phyloP scores from a whole-genome alignment of 2,797 vertebrate genomes.

The Eupleurogrammus muticus region DNA sequence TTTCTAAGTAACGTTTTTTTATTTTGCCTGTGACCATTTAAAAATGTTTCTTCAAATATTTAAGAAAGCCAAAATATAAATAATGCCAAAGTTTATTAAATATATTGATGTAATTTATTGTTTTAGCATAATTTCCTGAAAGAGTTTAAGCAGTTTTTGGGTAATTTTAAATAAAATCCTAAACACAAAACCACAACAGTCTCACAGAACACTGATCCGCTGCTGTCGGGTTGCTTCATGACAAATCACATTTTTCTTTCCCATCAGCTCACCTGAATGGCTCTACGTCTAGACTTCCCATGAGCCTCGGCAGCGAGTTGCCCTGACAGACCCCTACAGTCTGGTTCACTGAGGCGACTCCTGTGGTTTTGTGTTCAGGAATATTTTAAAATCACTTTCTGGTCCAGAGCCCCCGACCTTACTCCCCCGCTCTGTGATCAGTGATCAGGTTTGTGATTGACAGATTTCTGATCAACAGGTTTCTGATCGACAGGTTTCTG shows the following conservation, averaged over 20 bases:
- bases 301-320: constrained; percentile 4
- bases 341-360: not conserved
- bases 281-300: constrained; percentile 19
- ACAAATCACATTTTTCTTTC: not conserved
- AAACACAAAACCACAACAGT: not conserved
- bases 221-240: not conserved
- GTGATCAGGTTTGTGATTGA: not conserved
- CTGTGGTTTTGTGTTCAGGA: not conserved
- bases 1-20: no score
- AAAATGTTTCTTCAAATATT: not conserved
- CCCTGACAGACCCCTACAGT: not conserved
- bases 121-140: not conserved
- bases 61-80: not conserved
- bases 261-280: no score
- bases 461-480: not conserved
- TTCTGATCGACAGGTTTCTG: not conserved
- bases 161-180: not conserved
- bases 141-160: not conserved
- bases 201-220: constrained; percentile 14
- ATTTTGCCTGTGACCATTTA: no score
- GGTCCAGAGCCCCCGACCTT: constrained; percentile 48
- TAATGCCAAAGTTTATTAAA: no score
- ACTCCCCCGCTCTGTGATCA: constrained; percentile 1
- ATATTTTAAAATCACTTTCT: constrained; percentile 20
- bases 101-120: no score